phyloP scores from a whole-genome alignment of 2,797 vertebrate species.

The Manis crassicaudata region DNA sequence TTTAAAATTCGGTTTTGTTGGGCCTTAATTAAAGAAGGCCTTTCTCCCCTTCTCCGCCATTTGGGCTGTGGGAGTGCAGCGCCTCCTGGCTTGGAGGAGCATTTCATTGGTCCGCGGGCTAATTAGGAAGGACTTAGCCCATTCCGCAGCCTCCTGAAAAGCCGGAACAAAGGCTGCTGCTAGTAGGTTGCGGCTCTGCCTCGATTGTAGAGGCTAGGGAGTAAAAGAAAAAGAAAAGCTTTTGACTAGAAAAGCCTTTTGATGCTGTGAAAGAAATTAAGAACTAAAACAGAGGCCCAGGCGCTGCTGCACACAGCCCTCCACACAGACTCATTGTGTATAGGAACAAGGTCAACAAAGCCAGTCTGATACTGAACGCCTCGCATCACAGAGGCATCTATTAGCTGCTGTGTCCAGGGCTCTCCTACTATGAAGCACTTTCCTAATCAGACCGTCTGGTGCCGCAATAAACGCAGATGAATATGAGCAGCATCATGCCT shows the following conservation, averaged over 20 bases:
- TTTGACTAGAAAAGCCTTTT: constrained; percentile 79
- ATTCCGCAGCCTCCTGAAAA: constrained; percentile 69
- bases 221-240: constrained; percentile 74
- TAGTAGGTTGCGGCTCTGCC: constrained; percentile 67
- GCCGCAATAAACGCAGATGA: constrained; percentile 51
- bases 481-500: constrained; percentile 35
- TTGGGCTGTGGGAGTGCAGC: constrained; percentile 71
- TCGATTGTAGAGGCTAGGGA: constrained; percentile 71
- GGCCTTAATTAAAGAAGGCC: constrained; percentile 77
- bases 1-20: constrained; percentile 61
- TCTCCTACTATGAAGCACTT: constrained; percentile 5
- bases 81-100: constrained; percentile 51
- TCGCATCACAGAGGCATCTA: constrained; percentile 24
- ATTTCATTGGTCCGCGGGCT: constrained; percentile 74
- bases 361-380: constrained; percentile 48
- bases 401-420: neutral
- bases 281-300: constrained; percentile 78
- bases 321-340: constrained; percentile 60
- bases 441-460: constrained; percentile 52
- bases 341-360: constrained; percentile 66
- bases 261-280: constrained; percentile 77
- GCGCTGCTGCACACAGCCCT: constrained; percentile 49
- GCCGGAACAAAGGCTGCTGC: constrained; percentile 74
- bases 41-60: constrained; percentile 65
- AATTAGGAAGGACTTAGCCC: constrained; percentile 79